Evolutionary conservation across 2,113 vertebrate species (phyloP).

Genomic region (Argyrosomus japonicus): DNA sequence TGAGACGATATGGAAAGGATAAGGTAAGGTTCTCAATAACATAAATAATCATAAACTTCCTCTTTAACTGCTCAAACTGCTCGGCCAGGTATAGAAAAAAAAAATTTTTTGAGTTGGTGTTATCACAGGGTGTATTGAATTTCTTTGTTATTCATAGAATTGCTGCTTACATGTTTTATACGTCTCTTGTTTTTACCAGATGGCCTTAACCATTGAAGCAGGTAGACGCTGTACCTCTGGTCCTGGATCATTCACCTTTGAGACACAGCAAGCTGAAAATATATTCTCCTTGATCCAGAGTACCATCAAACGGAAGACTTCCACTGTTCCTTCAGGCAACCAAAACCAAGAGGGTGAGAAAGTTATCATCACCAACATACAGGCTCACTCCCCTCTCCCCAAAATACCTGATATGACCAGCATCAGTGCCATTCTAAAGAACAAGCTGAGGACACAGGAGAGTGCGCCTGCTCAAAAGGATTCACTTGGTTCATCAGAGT

Average conservation of each 20-base stretch:
- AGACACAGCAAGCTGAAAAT: slow-evolving; percentile 90
- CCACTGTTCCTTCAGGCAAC: slow-evolving; percentile 20
- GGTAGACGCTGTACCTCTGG: slow-evolving; percentile 93
- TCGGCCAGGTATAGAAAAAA: too few relatives aligned
- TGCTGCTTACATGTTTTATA: background rate
- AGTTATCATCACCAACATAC: slow-evolving; percentile 47
- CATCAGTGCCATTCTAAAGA: slow-evolving; percentile 50
- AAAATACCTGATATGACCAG: slow-evolving; percentile 45
- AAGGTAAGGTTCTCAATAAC: slow-evolving; percentile 83
- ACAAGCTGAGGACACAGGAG: slow-evolving; percentile 36
- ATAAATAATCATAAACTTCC: background rate
- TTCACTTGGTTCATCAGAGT: slow-evolving; percentile 17
- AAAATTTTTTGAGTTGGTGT: background rate
- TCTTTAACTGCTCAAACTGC: background rate
- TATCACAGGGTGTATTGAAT: background rate
- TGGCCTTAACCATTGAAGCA: slow-evolving; percentile 93
- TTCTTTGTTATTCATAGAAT: background rate
- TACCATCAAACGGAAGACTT: slow-evolving; percentile 88
- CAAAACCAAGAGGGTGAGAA: slow-evolving; percentile 58
- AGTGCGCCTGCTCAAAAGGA: slow-evolving; percentile 1
- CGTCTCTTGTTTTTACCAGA: slow-evolving; percentile 74
- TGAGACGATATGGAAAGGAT: slow-evolving; percentile 93
- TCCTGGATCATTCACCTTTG: slow-evolving; percentile 93
- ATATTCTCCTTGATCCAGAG: slow-evolving; percentile 92
- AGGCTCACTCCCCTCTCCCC: slow-evolving; percentile 78